Percentiles rank a stretch among this genome's conserved stretches.
phyloP scores from a whole-genome alignment of 1,140 invertebrate species.

The Telenomus remus region DNA sequence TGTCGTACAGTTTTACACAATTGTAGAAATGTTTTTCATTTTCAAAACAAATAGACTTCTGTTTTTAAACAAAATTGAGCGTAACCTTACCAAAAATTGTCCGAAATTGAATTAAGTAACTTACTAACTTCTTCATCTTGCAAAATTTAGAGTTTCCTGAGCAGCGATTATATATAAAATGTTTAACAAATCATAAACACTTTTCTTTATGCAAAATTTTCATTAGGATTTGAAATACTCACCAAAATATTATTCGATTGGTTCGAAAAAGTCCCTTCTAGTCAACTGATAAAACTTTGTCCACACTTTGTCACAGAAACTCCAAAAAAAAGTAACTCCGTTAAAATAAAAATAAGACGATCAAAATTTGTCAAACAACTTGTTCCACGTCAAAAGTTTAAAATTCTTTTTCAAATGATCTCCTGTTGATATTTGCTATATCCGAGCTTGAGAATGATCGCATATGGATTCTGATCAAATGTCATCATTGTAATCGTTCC shows the following conservation, averaged over 20 bases:
- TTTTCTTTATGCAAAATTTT: too few relatives aligned
- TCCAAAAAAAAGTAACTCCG: background rate
- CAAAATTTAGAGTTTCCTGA: too few relatives aligned
- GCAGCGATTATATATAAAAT: too few relatives aligned
- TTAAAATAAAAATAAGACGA: conserved; percentile 17
- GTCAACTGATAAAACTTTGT: background rate
- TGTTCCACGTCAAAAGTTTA: background rate
- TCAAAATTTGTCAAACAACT: conserved; percentile 7
- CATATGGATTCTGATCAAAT: conserved; percentile 17
- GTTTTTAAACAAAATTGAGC: too few relatives aligned
- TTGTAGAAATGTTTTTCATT: too few relatives aligned
- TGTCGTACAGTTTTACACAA: too few relatives aligned
- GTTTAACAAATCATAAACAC: too few relatives aligned
- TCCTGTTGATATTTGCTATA: conserved; percentile 12
- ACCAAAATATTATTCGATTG: background rate
- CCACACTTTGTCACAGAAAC: conserved; percentile 5
- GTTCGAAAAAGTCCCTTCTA: background rate
- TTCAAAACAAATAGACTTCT: too few relatives aligned
- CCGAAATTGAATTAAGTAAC: too few relatives aligned
- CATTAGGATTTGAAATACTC: too few relatives aligned
- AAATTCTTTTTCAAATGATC: conserved; percentile 13
- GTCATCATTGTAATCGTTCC: conserved; percentile 6
- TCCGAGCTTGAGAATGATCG: background rate
- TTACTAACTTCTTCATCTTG: too few relatives aligned
- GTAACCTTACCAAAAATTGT: too few relatives aligned